Evolutionary conservation across 2,888 invertebrate species (phyloP).

Genomic region (Thecocarcelia acutangulata): DNA sequence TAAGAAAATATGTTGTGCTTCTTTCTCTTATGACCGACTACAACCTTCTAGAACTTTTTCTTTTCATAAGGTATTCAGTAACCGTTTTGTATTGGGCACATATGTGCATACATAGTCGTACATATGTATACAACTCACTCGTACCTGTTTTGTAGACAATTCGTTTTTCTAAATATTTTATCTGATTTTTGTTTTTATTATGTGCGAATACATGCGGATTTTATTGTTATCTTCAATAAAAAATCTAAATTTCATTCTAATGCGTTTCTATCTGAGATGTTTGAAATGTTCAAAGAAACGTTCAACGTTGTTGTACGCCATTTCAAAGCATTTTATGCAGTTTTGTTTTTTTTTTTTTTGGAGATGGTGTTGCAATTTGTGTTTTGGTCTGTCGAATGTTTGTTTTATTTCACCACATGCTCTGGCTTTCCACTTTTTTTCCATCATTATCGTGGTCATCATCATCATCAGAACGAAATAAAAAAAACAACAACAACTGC

Average conservation of each 20-base stretch:
- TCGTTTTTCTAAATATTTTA: constrained; percentile 20
- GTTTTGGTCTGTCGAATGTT: constrained; percentile 43
- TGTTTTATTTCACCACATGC: constrained; percentile 39
- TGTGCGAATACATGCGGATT: constrained; percentile 61
- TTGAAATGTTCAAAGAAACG: constrained; percentile 54
- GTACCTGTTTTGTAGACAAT: constrained; percentile 44
- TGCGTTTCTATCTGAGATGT: constrained; percentile 64
- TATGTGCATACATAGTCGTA: neutral
- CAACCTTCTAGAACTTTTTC: neutral
- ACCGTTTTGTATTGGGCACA: constrained; percentile 47
- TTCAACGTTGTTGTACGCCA: constrained; percentile 48
- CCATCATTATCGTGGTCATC: constrained; percentile 34
- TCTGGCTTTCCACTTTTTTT: constrained; percentile 40
- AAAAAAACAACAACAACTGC: no score
- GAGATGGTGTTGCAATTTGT: constrained; percentile 65
- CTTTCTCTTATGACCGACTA: no score
- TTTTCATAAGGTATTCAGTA: constrained; percentile 1
- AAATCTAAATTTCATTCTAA: constrained; percentile 67
- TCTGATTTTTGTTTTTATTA: constrained; percentile 38
- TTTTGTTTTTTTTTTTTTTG: neutral
- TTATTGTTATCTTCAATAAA: constrained; percentile 62
- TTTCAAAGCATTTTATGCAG: constrained; percentile 24
- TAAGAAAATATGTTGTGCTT: no score
- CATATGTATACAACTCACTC: no score
- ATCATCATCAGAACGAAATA: constrained; percentile 24